A percentile compares a stretch with the other conserved stretches of the same genome.
Conservation (phyloP, 2,888 invertebrate genomes). For the Apamea monoglypha region DNA sequence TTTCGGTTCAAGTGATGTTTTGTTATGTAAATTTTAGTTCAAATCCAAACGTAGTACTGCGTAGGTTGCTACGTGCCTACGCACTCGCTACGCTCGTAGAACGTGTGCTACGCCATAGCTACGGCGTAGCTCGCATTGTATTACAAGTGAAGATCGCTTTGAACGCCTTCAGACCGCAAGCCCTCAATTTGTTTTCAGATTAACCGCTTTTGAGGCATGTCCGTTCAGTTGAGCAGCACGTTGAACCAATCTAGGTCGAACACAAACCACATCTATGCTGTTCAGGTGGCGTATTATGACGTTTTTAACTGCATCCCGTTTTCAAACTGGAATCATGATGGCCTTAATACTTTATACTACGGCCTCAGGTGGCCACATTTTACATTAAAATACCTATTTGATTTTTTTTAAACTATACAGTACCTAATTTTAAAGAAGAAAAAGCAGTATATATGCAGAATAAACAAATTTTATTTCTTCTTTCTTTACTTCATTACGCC, state of each 20-base stretch:
- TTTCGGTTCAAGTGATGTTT: too few relatives aligned
- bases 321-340: too few relatives aligned
- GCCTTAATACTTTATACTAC: too few relatives aligned
- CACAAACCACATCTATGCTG: background rate
- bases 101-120: slow-evolving; percentile 24
- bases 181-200: slow-evolving; percentile 22
- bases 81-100: slow-evolving; percentile 14
- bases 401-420: too few relatives aligned
- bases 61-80: slow-evolving; percentile 15
- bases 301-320: too few relatives aligned
- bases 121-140: slow-evolving; percentile 31
- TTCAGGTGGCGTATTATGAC: background rate
- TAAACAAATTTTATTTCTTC: background rate
- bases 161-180: background rate
- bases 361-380: background rate
- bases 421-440: background rate
- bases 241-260: slow-evolving; percentile 1
- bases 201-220: slow-evolving; percentile 19
- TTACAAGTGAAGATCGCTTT: slow-evolving; percentile 21
- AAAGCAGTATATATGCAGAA: background rate
- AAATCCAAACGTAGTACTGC: background rate
- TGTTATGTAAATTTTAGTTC: background rate
- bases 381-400: background rate
- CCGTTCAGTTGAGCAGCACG: background rate
- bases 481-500: background rate